Evolutionary conservation across 2,113 vertebrate genomes (phyloP).

Genomic region (Brevimyrus niger): DNA sequence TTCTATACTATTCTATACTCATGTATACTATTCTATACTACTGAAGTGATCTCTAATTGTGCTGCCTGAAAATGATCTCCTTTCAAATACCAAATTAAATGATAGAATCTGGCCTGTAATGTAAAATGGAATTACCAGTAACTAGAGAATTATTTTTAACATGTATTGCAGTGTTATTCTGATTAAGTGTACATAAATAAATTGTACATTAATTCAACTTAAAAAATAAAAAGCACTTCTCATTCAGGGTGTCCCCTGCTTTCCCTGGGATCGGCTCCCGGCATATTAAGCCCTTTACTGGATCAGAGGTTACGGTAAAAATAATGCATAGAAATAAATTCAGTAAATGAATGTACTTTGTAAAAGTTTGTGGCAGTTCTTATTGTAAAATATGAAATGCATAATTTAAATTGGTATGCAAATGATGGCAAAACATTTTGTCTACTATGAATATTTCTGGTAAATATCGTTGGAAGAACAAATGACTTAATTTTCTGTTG

Average conservation of each 20-base stretch:
- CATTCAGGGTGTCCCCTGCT: background rate
- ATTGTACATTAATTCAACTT: background rate
- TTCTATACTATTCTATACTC: background rate
- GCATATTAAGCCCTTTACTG: background rate
- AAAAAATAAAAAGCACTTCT: background rate
- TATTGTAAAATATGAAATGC: background rate
- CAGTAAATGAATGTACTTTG: slow-evolving; percentile 1
- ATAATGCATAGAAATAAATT: background rate
- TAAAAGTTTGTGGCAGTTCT: background rate
- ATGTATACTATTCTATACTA: background rate
- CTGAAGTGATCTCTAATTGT: background rate
- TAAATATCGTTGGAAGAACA: background rate
- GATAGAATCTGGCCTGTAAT: background rate
- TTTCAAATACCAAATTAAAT: background rate
- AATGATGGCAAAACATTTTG: background rate
- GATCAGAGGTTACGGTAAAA: background rate
- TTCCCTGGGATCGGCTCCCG: background rate
- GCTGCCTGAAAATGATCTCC: background rate
- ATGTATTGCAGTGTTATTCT: background rate
- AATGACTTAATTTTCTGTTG: background rate
- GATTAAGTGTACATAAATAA: background rate
- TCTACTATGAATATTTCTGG: background rate
- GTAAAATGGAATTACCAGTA: background rate
- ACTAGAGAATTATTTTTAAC: background rate
- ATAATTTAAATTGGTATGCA: background rate